Percentiles rank a stretch among this genome's conserved stretches.
phyloP scores from a whole-genome alignment of 2,797 vertebrate genomes.

The Pangasius sanitwongsei region DNA sequence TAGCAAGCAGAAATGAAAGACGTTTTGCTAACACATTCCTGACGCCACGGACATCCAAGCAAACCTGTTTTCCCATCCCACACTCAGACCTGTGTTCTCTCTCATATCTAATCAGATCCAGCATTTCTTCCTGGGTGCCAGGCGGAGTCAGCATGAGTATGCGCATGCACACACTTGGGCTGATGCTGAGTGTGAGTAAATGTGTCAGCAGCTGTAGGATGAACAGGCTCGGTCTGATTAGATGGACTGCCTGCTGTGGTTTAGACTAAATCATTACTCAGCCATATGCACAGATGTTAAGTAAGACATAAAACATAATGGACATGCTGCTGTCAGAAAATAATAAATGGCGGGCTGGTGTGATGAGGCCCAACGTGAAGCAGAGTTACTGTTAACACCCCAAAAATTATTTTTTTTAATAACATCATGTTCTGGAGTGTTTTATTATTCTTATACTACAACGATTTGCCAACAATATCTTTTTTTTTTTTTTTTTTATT shows the following conservation, averaged over 20 bases:
- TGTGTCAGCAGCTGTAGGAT: conserved; percentile 36
- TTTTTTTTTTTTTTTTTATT: neutral
- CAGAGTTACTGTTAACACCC: neutral
- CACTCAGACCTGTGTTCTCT: conserved; percentile 12
- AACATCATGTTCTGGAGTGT: neutral
- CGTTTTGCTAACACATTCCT: conserved; percentile 24
- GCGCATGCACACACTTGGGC: neutral
- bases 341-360: neutral
- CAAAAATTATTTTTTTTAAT: neutral
- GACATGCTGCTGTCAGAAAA: neutral
- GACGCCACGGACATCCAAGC: conserved; percentile 32
- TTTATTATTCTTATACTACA: neutral
- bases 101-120: conserved; percentile 40
- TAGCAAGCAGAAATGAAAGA: conserved; percentile 39
- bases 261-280: conserved; percentile 33
- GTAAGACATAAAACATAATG: neutral
- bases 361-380: neutral
- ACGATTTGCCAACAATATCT: neutral
- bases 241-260: conserved; percentile 13
- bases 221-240: conserved; percentile 41
- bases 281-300: conserved; percentile 6
- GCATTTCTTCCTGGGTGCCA: conserved; percentile 23
- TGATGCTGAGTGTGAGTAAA: conserved; percentile 51
- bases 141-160: conserved; percentile 26
- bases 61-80: conserved; percentile 21